Evolutionary conservation across 1,140 invertebrate genomes (phyloP), one percentile per base, ranked within the genome.

Genomic region (Hylaeus anthracinus): DNA sequence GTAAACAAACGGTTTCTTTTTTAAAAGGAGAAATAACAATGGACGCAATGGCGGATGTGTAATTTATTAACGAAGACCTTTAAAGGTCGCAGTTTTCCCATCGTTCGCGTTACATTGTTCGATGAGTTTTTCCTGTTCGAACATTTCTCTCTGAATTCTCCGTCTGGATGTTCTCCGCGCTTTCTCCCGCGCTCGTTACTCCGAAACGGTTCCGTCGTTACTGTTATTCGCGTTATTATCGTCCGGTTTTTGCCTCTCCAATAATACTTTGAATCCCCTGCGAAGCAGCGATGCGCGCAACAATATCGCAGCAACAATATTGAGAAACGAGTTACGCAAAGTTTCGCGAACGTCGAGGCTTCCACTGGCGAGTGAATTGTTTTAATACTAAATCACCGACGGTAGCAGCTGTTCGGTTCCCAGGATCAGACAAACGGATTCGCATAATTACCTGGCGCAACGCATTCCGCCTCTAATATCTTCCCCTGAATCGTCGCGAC

Each of bases 371-470:
- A 71, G 43, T 41, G 70, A 74, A 75, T 67, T 64, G 45, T 79
- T 84, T 74, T 71, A 72, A 84, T 69, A 73, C 45, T 45, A 74
- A 67, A 81, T 82, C 69, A 53, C 60, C n/a, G 37, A 12, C 26
- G 8, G 1, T 73, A 55, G 63, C 70, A 85, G 72, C 72, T 83
- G 73, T n/a, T 66, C 41, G 72, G 41, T 74, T 80, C 69, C 26
- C 79, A 78, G 74, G 67, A 60, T 82, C 84, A 71, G 66, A 82
- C 67, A 82, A 72, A 79, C 83, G 65, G 72, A 81, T 76, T 86
- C 63, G 56, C 39, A 75, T 82, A 82, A 85, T 88, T 86, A 79
- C n/a, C 43, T 15, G 55, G 37, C n/a, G 69, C 14, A 43, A 41
- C 9, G 43, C 14, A 51, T 58, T 39, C 45, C 14, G 10, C 51